Evolutionary conservation across 2,113 vertebrate species (phyloP).

Genomic region (Chaetura pelagica): DNA sequence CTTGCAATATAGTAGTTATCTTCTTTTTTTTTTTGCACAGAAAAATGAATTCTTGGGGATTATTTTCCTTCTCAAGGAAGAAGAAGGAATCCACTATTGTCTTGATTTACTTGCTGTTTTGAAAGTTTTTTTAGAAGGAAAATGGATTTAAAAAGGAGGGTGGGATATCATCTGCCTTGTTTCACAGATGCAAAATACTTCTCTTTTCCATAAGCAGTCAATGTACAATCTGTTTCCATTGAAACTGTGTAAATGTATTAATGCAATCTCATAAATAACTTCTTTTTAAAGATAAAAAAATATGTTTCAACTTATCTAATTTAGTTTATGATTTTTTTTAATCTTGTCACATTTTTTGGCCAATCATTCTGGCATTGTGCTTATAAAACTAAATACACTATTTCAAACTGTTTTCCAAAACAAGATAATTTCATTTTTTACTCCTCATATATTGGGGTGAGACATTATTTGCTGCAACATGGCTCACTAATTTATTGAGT

Average conservation of each 20-base stretch:
- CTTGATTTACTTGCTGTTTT: not conserved
- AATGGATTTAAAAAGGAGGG: not conserved
- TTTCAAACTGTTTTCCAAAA: not conserved
- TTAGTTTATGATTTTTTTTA: not conserved
- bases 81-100: not conserved
- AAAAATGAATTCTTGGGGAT: not conserved
- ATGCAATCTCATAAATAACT: not conserved
- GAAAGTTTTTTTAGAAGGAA: not conserved
- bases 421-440: not conserved
- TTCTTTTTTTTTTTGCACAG: not conserved
- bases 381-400: not conserved
- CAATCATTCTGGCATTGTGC: not conserved
- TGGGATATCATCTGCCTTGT: not conserved
- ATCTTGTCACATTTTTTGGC: not conserved
- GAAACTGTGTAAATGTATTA: not conserved
- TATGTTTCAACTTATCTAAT: not conserved
- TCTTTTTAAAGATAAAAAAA: not conserved
- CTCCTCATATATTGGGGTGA: not conserved
- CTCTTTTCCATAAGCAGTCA: not conserved
- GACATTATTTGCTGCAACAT: not conserved
- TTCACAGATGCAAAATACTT: not conserved
- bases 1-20: not conserved
- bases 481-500: not conserved
- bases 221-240: not conserved
- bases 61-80: not conserved